These are phyloP conservation scores for Elegia similella DNA, from an alignment of 2,888 invertebrate species.

Conservation along the genomic window DNA sequence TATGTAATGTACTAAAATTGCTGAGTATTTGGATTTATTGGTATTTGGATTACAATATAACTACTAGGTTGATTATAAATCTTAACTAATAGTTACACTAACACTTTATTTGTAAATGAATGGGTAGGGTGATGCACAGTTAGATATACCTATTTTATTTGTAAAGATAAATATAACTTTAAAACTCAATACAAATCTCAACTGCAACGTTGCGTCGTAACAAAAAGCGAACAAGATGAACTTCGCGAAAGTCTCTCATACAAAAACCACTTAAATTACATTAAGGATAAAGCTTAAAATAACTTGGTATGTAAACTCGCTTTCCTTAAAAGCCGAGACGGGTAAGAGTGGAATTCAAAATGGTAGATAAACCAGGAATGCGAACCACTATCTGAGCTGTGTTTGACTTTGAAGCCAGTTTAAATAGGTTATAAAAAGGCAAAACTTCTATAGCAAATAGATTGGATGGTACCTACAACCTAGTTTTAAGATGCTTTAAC, in stretches of 20 bases:
- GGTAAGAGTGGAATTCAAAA: conserved; percentile 36
- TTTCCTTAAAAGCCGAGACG: conserved; percentile 27
- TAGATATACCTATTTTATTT: too few relatives aligned
- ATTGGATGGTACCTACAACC: too few relatives aligned
- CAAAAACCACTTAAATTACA: not conserved
- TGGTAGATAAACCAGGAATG: conserved; percentile 38
- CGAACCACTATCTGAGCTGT: conserved; percentile 23
- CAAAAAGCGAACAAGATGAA: not conserved
- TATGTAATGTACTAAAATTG: not conserved
- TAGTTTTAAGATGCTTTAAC: too few relatives aligned
- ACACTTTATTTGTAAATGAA: too few relatives aligned
- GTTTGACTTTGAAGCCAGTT: not conserved
- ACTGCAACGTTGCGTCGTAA: not conserved
- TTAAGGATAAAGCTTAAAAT: conserved; percentile 4
- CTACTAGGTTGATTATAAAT: too few relatives aligned
- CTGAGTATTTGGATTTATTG: too few relatives aligned
- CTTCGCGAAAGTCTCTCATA: not conserved
- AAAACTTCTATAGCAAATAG: too few relatives aligned
- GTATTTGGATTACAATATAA: too few relatives aligned
- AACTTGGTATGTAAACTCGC: not conserved
- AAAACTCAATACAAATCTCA: not conserved
- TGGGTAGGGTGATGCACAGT: too few relatives aligned
- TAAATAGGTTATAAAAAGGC: too few relatives aligned
- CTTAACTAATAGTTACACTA: too few relatives aligned
- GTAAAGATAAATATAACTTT: not conserved